These are phyloP conservation scores for Tupaia chinensis DNA, from an alignment of 2,113 vertebrate species.

Conservation along the genomic window DNA sequence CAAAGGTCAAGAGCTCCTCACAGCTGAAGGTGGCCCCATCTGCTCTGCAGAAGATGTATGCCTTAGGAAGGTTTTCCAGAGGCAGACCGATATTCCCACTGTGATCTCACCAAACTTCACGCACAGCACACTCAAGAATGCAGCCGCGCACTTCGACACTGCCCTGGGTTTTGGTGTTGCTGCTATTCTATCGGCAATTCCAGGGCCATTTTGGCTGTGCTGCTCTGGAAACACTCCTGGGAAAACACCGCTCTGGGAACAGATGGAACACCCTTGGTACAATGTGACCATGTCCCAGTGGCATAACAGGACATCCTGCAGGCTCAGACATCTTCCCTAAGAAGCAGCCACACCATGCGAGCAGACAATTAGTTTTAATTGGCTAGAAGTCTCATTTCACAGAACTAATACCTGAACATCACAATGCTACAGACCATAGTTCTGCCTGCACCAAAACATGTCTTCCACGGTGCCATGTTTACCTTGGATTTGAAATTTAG, in stretches of 20 bases:
- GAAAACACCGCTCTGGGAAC: not conserved
- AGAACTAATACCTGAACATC: slow-evolving; percentile 34
- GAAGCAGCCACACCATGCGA: not conserved
- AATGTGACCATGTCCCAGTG: not conserved
- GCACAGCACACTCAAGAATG: not conserved
- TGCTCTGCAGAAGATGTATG: not conserved
- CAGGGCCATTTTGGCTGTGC: not conserved
- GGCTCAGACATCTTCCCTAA: not conserved
- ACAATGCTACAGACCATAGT: not conserved
- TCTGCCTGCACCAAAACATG: not conserved
- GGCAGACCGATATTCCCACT: not conserved
- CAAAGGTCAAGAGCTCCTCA: not conserved
- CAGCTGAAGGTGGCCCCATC: not conserved
- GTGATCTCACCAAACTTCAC: not conserved
- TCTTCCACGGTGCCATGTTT: slow-evolving; percentile 35
- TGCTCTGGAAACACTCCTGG: not conserved
- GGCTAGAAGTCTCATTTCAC: not conserved
- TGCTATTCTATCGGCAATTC: not conserved
- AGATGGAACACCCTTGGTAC: not conserved
- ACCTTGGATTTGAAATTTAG: slow-evolving; percentile 40
- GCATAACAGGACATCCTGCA: too few species aligned
- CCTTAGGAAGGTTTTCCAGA: not conserved
- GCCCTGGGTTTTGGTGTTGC: not conserved
- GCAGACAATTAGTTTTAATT: not conserved
- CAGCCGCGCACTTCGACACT: not conserved